Base-by-base conservation (phyloP, 1,140 invertebrate genomes). In the Onthophagus taurus region DNA sequence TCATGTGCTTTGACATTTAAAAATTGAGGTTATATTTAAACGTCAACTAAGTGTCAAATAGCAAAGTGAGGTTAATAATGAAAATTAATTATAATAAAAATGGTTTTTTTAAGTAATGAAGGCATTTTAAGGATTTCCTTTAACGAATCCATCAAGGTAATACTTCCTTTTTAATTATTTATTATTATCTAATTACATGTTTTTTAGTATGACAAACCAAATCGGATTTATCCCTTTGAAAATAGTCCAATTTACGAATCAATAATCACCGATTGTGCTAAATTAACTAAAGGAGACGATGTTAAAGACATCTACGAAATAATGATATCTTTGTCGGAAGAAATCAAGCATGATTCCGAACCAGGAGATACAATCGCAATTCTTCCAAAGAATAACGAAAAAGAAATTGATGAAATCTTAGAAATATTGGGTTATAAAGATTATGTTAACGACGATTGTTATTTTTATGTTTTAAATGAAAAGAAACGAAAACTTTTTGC, bases 401-500 rank as follows among this genome's bases (percentile, higher is more conserved):
- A 46, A 19, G 49, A 58, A 52, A 48, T 63, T 4, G 29, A 49
- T 16, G 9, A 51, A 47, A 16, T 63, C 12, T 37, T 63, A 16
- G 21, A 49, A 14, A 9, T 44, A n/a, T 45, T 63, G 29, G 44
- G 52, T 24, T 41, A 54, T 11, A 29, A 31, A 11, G 12, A 44
- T 29, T 14, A 44, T 20, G 42, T 45, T 2, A 31, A 58, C 31
- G 33, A 51, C 17, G 33, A 16, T 13, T 62, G 52, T 35, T 33
- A 35, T 12, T 35, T 61, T 35, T 18, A 19, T 9, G 37, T 61
- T 26, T 18, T 35, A 30, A n/a, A 49, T 44, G 36, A 55, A 31
- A 62, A 56, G 24, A 58, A 53, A 44, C 20, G 49, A 17, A 63
- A 58, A 41, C 47, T 70, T 39, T 65, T 68, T 31, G 21, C 48